Conservation (phyloP, 2,113 vertebrate genomes). For the Propithecus coquereli region DNA sequence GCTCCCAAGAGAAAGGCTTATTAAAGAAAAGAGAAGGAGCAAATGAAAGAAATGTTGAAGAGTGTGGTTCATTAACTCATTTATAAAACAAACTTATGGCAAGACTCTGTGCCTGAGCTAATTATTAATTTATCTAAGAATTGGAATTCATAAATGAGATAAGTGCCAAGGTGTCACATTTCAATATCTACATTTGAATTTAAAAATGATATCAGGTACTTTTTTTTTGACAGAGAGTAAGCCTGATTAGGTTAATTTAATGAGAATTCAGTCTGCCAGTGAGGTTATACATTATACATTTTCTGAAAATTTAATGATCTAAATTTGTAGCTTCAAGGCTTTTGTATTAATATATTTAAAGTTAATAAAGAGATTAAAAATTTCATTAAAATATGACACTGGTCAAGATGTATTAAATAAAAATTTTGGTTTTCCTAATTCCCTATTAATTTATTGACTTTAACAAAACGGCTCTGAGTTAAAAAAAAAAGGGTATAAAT, state of each 20-base stretch:
- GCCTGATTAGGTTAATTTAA: background rate
- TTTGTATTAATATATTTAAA: background rate
- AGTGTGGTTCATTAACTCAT: background rate
- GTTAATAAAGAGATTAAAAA: background rate
- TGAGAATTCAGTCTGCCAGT: background rate
- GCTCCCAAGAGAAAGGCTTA: background rate
- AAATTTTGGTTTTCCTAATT: background rate
- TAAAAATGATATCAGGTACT: background rate
- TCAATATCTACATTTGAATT: background rate
- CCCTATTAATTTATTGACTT: background rate
- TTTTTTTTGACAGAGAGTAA: background rate
- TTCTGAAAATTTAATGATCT: background rate
- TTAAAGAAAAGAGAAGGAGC: background rate
- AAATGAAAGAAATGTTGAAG: background rate
- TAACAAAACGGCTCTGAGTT: background rate
- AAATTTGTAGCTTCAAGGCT: background rate
- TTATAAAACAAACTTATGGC: background rate
- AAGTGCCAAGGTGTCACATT: background rate
- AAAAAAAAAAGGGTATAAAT: background rate
- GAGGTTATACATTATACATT: background rate
- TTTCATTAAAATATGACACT: background rate
- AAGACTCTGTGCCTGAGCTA: background rate
- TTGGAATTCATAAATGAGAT: background rate
- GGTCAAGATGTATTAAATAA: background rate
- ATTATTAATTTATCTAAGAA: background rate